Evolutionary conservation across 2,888 invertebrate species (phyloP).

Genomic region (Cepaea hortensis): DNA sequence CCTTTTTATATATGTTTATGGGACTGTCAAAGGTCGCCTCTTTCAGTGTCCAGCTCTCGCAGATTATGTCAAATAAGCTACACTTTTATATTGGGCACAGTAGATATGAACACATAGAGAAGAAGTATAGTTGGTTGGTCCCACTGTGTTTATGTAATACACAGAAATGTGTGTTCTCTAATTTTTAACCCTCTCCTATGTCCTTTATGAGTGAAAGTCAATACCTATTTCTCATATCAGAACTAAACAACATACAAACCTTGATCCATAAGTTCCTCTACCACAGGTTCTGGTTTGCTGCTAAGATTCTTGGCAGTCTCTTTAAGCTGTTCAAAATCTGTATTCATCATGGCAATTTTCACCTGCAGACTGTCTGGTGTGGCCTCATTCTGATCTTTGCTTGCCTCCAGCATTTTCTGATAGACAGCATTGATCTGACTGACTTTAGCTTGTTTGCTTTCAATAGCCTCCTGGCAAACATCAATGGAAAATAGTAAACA

Average conservation of each 20-base stretch:
- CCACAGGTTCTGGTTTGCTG: constrained; percentile 50
- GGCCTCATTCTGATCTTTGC: constrained; percentile 57
- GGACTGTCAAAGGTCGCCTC: too few relatives aligned
- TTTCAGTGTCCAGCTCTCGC: too few relatives aligned
- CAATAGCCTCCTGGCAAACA: constrained; percentile 63
- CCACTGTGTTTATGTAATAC: too few relatives aligned
- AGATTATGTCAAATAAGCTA: too few relatives aligned
- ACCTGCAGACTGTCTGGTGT: constrained; percentile 64
- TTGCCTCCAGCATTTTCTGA: constrained; percentile 59
- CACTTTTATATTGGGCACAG: too few relatives aligned
- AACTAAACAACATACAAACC: constrained; percentile 53
- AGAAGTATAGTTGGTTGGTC: too few relatives aligned
- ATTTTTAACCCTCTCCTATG: too few relatives aligned
- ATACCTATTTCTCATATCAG: too few relatives aligned
- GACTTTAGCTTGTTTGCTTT: constrained; percentile 63
- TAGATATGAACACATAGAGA: too few relatives aligned
- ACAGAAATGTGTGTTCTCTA: too few relatives aligned
- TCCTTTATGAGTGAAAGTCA: too few relatives aligned
- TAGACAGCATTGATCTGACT: constrained; percentile 64
- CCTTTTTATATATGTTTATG: too few relatives aligned
- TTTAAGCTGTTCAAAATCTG: constrained; percentile 69
- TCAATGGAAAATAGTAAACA: neutral
- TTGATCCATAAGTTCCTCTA: constrained; percentile 64
- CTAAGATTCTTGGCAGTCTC: constrained; percentile 62
- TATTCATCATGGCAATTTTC: constrained; percentile 66